Percentiles rank a stretch among this genome's conserved stretches.
phyloP scores from a whole-genome alignment of 2,888 invertebrate genomes.

The Drosophila monieri region DNA sequence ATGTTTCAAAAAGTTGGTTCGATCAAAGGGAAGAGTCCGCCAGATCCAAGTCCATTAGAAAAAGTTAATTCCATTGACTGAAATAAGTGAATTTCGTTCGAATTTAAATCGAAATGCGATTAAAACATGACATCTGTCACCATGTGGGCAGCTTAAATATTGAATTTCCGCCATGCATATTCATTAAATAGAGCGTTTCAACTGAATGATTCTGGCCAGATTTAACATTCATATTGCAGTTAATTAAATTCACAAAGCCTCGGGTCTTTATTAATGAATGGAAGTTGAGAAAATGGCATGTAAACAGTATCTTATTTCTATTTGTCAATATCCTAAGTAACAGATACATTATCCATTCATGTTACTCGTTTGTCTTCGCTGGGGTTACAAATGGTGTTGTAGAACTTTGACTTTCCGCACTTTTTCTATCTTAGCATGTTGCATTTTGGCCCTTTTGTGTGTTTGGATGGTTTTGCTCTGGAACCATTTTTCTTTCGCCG shows the following conservation, averaged over 20 bases:
- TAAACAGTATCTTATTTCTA: not conserved
- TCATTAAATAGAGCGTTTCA: slow-evolving; percentile 19
- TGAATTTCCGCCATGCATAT: not conserved
- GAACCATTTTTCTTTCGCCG: slow-evolving; percentile 7
- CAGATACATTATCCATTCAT: not conserved
- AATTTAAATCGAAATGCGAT: slow-evolving; percentile 16
- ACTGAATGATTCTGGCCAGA: not conserved
- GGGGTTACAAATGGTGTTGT: slow-evolving; percentile 19
- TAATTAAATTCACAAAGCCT: not conserved
- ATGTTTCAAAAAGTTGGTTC: slow-evolving; percentile 10
- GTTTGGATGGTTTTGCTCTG: slow-evolving; percentile 7
- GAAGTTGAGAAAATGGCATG: not conserved
- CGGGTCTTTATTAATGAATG: not conserved
- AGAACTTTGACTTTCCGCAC: slow-evolving; percentile 24
- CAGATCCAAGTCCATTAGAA: slow-evolving; percentile 7
- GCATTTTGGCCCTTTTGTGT: slow-evolving; percentile 12
- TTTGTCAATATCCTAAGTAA: slow-evolving; percentile 5
- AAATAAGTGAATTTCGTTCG: slow-evolving; percentile 18
- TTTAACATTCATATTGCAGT: not conserved
- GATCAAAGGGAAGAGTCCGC: slow-evolving; percentile 5
- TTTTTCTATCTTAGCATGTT: slow-evolving; percentile 5
- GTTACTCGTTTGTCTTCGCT: slow-evolving; percentile 13
- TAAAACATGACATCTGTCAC: slow-evolving; percentile 2
- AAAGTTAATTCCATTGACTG: slow-evolving; percentile 25
- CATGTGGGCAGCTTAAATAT: slow-evolving; percentile 1